Evolutionary conservation across 2,113 vertebrate genomes (phyloP), one percentile per base, ranked within the genome.

Genomic region (Daboia siamensis): DNA sequence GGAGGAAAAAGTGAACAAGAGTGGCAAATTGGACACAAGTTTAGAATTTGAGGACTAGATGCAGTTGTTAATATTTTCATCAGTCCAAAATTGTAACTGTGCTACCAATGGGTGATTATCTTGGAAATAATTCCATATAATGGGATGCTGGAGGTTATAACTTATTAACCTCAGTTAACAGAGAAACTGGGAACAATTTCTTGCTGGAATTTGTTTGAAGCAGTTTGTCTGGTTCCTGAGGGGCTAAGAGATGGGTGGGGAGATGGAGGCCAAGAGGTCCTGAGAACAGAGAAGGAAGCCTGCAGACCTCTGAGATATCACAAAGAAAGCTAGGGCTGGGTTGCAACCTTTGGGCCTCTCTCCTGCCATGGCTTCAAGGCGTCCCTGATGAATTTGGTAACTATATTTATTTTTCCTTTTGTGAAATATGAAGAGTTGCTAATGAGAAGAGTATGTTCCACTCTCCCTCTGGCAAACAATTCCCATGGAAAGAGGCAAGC

Each of bases 371-470:
- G 54, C 54, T 26, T 57, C 39, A 24, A 86, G 80, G 80, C 90
- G 17, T 91, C 90, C 56, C 55, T 59, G 55, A 51, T 51, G 90
- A 21, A 55, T 59, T 91, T 57, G 55, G 90, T 6, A n/a, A 86
- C 80, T 26, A 39, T 86, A 21, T 86, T 91, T 91, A 13, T 86
- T 86, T 91, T 91, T 51, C 80, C 90, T 51, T 91, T 86, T 86
- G 55, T 86, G 39, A 59, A 59, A 51, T 59, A 55, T 48, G 80
- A 86, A 91, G 44, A 29, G 24, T 29, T 33, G 55, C 39, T 86
- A 86, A 86, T 61, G 55, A 86, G 90, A 91, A 91, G 80, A 48
- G 17, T 46, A 57, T 86, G 90, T 86, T 51, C 26, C 80, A 23
- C n/a, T n/a, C 55, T 51, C 80, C 26, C 46, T 56, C 55, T 13